These are phyloP conservation scores for Drosophila carrolli DNA, from an alignment of 1,140 invertebrate species.

Conservation along the genomic window DNA sequence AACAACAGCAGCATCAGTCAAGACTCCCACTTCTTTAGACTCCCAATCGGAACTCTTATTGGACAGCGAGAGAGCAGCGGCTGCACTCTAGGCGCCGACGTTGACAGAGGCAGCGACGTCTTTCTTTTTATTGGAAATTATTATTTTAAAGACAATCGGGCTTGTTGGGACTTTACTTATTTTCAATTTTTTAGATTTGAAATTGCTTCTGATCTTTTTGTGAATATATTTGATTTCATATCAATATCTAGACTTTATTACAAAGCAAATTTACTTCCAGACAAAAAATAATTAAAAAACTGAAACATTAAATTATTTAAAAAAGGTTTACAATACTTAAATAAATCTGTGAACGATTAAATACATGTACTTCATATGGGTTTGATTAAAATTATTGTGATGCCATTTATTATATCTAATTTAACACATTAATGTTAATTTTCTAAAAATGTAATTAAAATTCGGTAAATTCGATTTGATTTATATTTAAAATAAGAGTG, in stretches of 20 bases:
- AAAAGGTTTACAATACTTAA: neutral
- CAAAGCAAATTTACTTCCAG: neutral
- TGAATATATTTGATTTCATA: neutral
- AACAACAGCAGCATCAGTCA: conserved; percentile 1
- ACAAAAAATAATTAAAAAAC: neutral
- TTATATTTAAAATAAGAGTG: neutral
- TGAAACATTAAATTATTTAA: neutral
- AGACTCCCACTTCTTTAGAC: conserved; percentile 7
- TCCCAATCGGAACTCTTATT: conserved; percentile 55
- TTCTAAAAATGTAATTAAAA: neutral
- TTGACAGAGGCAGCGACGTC: too few relatives aligned
- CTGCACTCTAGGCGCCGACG: conserved; percentile 35
- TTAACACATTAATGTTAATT: neutral
- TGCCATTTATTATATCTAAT: neutral
- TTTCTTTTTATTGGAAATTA: conserved; percentile 1
- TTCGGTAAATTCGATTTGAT: neutral
- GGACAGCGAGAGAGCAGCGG: conserved; percentile 60
- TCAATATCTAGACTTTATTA: neutral
- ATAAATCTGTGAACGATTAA: too few relatives aligned
- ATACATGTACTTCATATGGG: neutral
- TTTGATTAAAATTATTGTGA: neutral
- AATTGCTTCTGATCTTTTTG: neutral
- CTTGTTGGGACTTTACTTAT: neutral
- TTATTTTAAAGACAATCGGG: conserved; percentile 4
- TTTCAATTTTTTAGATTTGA: neutral